Percentiles rank a stretch among this genome's conserved stretches.
Evolutionary conservation across 37 sponge, comb jelly and placozoan species (phyloP).

Genomic region (Diacarnus erythraeanus): DNA sequence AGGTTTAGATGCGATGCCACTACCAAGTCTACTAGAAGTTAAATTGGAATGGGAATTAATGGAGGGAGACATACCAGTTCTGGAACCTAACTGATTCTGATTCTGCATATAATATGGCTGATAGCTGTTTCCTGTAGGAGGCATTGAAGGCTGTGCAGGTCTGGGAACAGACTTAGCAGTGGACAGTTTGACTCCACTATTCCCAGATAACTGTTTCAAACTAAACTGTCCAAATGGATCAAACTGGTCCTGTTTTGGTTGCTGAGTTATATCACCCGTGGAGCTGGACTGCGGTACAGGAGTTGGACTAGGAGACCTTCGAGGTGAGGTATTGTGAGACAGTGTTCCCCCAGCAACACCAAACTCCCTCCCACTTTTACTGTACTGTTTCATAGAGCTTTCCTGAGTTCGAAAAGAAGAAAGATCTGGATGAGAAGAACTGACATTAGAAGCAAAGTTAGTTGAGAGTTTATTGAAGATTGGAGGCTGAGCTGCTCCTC

Average conservation of each 20-base stretch:
- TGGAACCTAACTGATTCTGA: not conserved
- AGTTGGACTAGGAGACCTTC: slow-evolving; percentile 1
- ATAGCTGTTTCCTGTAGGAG: slow-evolving; percentile 9
- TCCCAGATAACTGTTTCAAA: slow-evolving; percentile 5
- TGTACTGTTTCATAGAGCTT: not conserved
- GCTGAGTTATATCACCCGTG: not conserved
- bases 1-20: not conserved
- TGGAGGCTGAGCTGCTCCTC: not conserved
- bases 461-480: not conserved
- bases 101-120: slow-evolving; percentile 17
- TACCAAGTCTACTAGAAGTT: not conserved
- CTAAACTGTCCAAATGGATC: slow-evolving; percentile 32
- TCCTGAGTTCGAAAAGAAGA: too few relatives aligned
- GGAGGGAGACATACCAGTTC: not conserved
- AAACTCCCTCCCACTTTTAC: not conserved
- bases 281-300: slow-evolving; percentile 2
- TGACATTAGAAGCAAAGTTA: not conserved
- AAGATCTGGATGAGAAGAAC: slow-evolving; percentile 8
- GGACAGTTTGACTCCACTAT: not conserved
- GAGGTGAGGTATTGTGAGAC: slow-evolving; percentile 10
- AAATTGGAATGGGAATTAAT: too few relatives aligned
- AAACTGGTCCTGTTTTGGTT: not conserved
- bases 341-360: not conserved
- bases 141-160: not conserved
- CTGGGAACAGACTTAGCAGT: not conserved